Evolutionary conservation across 2,113 vertebrate genomes (phyloP).

Genomic region (Forbesichthys papilliferus): DNA sequence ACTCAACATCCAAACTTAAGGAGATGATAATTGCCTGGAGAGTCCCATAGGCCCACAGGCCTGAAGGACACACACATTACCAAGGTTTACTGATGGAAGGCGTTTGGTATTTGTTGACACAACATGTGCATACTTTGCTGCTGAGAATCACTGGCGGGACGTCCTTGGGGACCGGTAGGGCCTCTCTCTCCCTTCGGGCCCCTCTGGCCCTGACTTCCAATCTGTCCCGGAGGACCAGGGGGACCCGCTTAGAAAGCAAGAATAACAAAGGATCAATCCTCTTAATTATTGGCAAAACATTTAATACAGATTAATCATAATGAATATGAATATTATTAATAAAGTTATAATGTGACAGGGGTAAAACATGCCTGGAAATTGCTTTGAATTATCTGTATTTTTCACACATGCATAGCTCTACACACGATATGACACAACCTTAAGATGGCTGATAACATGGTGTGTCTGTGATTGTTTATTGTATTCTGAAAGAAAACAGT

Average conservation of each 20-base stretch:
- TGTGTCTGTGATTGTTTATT: too few relatives aligned
- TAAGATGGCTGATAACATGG: background rate
- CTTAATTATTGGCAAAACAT: too few relatives aligned
- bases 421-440: background rate
- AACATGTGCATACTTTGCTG: constrained; percentile 54
- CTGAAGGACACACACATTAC: background rate
- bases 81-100: background rate
- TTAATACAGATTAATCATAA: too few relatives aligned
- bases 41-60: too few relatives aligned
- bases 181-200: constrained; percentile 70
- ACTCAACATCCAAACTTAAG: too few relatives aligned
- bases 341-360: too few relatives aligned
- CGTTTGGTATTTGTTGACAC: background rate
- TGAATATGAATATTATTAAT: too few relatives aligned
- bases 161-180: constrained; percentile 58
- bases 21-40: too few relatives aligned
- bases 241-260: constrained; percentile 47
- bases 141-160: constrained; percentile 30
- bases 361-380: too few relatives aligned
- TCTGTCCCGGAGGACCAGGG: constrained; percentile 59
- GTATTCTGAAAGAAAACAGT: too few relatives aligned
- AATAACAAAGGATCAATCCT: constrained; percentile 1
- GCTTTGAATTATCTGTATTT: too few relatives aligned
- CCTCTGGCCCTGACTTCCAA: constrained; percentile 59
- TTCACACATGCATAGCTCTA: too few relatives aligned